Evolutionary conservation across 1,140 invertebrate genomes (phyloP).

Genomic region (Drosophila seguyi): DNA sequence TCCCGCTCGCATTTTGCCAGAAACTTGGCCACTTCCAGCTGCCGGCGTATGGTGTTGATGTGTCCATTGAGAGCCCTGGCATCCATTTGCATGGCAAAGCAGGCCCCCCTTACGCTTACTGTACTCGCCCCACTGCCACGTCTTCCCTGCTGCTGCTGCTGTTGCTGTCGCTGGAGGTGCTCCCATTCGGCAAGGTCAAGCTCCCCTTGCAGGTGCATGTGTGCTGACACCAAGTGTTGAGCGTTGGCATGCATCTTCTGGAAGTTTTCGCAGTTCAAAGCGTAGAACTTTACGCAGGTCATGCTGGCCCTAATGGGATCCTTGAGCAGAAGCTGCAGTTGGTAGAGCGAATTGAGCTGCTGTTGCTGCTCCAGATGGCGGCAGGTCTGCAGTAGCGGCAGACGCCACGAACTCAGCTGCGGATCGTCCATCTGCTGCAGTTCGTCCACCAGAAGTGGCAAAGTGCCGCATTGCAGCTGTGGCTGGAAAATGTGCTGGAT

Average conservation of each 20-base stretch:
- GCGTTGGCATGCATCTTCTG: conserved; percentile 86
- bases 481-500: conserved; percentile 89
- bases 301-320: conserved; percentile 90
- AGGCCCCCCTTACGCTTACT: conserved; percentile 42
- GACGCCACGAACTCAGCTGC: conserved; percentile 88
- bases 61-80: conserved; percentile 89
- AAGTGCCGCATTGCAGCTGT: conserved; percentile 88
- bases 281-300: conserved; percentile 90
- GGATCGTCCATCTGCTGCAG: conserved; percentile 87
- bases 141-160: conserved; percentile 48
- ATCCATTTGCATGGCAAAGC: conserved; percentile 89
- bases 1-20: conserved; percentile 87
- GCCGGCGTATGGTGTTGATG: conserved; percentile 89
- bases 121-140: conserved; percentile 51
- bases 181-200: conserved; percentile 81
- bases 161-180: conserved; percentile 56
- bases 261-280: conserved; percentile 86
- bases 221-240: conserved; percentile 87
- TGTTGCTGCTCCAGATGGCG: conserved; percentile 88
- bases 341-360: conserved; percentile 89
- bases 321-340: conserved; percentile 89
- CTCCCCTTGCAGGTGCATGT: conserved; percentile 87
- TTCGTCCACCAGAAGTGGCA: conserved; percentile 87
- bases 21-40: conserved; percentile 90
- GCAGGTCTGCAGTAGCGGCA: conserved; percentile 89